Conservation (phyloP, 2,797 vertebrate genomes). For the Urocyon cinereoargenteus region DNA sequence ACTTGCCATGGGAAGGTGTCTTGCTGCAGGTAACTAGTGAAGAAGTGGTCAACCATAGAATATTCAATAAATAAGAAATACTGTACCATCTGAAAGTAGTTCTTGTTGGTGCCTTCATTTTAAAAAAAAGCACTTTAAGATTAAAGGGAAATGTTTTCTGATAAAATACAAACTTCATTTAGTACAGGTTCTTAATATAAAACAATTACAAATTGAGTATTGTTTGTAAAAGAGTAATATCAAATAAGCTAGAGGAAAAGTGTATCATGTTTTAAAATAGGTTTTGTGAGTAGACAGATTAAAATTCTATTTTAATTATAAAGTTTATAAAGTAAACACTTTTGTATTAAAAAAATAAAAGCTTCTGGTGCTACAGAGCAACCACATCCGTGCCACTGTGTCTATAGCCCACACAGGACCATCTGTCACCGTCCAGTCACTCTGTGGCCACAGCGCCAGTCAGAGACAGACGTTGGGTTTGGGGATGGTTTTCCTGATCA, state of each 20-base stretch:
- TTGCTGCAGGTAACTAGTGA: conserved; percentile 93
- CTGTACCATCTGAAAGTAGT: conserved; percentile 91
- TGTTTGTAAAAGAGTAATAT: conserved; percentile 78
- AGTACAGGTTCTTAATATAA: conserved; percentile 81
- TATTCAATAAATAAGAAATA: conserved; percentile 91
- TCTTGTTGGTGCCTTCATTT: conserved; percentile 88
- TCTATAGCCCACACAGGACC: background rate
- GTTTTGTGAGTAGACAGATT: conserved; percentile 88
- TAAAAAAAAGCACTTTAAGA: conserved; percentile 79
- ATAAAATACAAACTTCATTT: conserved; percentile 76
- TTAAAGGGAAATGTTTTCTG: conserved; percentile 83
- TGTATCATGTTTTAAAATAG: conserved; percentile 82
- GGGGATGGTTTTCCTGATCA: background rate
- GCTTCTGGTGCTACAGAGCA: background rate
- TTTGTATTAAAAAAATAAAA: conserved; percentile 86
- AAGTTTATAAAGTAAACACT: conserved; percentile 91
- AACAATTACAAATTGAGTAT: conserved; percentile 72
- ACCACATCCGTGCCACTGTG: background rate
- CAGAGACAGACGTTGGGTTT: background rate
- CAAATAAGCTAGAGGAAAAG: conserved; percentile 64
- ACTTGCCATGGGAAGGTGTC: conserved; percentile 87
- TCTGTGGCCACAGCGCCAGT: background rate
- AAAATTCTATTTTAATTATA: conserved; percentile 88
- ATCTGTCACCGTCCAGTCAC: background rate
- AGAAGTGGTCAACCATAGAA: conserved; percentile 92